Conservation (phyloP, 2,113 vertebrate genomes). For the Nycticryphes semicollaris region DNA sequence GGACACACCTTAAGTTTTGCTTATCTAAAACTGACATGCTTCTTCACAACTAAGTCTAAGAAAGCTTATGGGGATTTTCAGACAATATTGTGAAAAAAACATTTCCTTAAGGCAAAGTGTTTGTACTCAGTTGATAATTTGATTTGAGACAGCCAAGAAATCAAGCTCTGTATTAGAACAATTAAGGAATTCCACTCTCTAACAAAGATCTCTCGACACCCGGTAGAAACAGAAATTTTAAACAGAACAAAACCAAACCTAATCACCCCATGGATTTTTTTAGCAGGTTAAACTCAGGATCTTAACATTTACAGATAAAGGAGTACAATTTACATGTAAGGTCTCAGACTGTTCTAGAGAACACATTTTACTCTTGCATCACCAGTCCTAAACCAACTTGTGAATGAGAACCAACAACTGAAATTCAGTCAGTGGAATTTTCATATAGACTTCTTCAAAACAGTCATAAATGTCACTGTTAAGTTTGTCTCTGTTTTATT, state of each 20-base stretch:
- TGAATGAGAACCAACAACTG: neutral
- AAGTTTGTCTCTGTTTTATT: neutral
- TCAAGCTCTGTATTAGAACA: neutral
- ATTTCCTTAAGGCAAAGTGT: neutral
- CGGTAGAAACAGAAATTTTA: neutral
- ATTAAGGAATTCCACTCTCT: neutral
- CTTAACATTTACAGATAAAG: neutral
- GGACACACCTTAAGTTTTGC: slow-evolving; percentile 3
- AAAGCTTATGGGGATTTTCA: slow-evolving; percentile 3
- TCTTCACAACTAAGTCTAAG: neutral
- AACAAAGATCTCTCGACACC: neutral
- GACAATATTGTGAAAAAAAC: neutral
- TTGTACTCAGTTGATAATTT: neutral
- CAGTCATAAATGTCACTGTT: neutral
- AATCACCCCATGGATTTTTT: neutral
- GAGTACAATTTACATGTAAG: neutral
- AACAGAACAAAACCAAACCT: neutral
- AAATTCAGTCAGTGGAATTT: neutral
- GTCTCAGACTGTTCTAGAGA: neutral
- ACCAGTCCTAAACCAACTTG: neutral
- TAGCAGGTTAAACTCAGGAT: neutral
- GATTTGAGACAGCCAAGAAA: neutral
- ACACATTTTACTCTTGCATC: neutral
- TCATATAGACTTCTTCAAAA: neutral
- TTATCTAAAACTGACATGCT: neutral